Base-by-base conservation (phyloP, 2,797 vertebrate species). In the Thripadectes ignobilis region DNA sequence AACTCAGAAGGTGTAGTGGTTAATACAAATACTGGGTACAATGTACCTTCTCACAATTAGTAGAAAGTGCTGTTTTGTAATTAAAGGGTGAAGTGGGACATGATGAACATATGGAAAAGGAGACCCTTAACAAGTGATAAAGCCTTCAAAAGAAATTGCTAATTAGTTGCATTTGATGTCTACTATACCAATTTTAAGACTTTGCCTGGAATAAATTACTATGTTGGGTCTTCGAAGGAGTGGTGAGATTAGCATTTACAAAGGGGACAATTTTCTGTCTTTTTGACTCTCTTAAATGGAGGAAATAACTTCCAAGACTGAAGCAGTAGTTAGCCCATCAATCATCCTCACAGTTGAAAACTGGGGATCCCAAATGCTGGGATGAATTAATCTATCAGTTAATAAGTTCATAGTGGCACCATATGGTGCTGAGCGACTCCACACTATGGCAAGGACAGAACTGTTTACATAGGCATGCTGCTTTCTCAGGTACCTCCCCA, bases 391-490 rank as follows among this genome's bases (percentile, higher is more conserved):
- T 99, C 99, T 98, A 57, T 97, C 97, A 98, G 98, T 98, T 99
- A 99, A 99, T 99, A 99, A 99, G 98, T 99, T 99, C 99, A 99
- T 98, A 99, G 98, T 98, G 98, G 98, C 98, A 99, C 99, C 99
- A 99, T 99, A 99, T 99, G 99, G 98, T 87, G 98, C 97, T 85
- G 98, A 98, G 98, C 98, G 98, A 98, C 98, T 98, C 98, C 97
- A 97, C 98, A 98, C 98, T 98, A 98, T 98, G 98, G 98, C 98
- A 98, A 98, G 98, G 98, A 98, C 98, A 98, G 98, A 98, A 97
- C 98, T 98, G 99, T 99, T 99, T 99, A 99, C 98, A 99, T 98
- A 99, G 98, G 97, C 98, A 98, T 97, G 98, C 98, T 98, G 98
- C 98, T 99, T 99, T 99, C 98, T 99, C 98, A 99, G 99, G 99